These are phyloP conservation scores for Anastatus disparis DNA, from an alignment of 1,140 invertebrate species.

Conservation along the genomic window DNA sequence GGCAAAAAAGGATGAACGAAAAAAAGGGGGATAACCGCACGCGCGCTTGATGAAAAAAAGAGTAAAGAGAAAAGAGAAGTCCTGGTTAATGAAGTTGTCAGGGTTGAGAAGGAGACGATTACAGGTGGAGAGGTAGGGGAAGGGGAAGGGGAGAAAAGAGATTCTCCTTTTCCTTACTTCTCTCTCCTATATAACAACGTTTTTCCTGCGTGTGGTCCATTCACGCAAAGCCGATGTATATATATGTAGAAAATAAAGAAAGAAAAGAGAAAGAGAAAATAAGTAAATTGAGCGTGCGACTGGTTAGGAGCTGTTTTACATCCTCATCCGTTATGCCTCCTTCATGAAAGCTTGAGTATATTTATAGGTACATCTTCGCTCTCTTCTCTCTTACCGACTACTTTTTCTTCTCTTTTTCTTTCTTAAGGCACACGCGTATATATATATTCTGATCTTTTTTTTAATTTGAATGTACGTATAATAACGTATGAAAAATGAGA, in stretches of 20 bases:
- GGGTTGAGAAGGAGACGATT: conserved; percentile 60
- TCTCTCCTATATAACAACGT: conserved; percentile 7
- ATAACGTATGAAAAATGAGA: too few species aligned
- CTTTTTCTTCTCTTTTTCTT: conserved; percentile 8
- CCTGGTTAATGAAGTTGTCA: conserved; percentile 67
- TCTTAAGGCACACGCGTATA: not conserved
- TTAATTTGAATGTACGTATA: too few species aligned
- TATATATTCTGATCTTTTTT: too few species aligned
- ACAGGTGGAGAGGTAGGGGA: conserved; percentile 65
- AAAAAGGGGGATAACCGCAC: conserved; percentile 41
- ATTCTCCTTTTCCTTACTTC: not conserved
- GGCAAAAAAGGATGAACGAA: conserved; percentile 22
- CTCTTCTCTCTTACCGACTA: too few species aligned
- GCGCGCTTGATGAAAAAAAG: too few species aligned
- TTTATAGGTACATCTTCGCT: conserved; percentile 9
- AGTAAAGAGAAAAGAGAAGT: conserved; percentile 11
- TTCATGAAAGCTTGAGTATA: conserved; percentile 11
- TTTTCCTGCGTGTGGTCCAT: conserved; percentile 65
- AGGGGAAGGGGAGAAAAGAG: too few species aligned
- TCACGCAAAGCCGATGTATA: too few species aligned
- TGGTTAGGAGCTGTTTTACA: conserved; percentile 62
- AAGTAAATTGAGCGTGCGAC: conserved; percentile 42
- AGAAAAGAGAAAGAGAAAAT: conserved; percentile 12
- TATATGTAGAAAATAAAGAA: too few species aligned
- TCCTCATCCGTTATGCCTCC: conserved; percentile 43